Percentiles rank a stretch among this genome's conserved stretches.
Evolutionary conservation across 2,888 invertebrate species (phyloP).

Genomic region (Pseudanteris insignis): DNA sequence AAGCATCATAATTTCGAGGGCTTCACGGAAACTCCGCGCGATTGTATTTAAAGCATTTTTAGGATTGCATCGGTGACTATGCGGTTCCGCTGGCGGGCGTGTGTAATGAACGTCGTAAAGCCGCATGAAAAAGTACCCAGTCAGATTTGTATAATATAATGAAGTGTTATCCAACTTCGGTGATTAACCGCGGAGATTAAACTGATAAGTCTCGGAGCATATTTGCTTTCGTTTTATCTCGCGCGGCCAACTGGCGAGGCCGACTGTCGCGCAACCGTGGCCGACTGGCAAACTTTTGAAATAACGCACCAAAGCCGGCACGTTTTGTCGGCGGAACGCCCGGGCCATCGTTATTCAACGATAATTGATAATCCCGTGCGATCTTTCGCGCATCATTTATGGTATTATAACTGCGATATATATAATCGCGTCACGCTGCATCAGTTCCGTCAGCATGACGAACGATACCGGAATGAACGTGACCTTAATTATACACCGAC

Average conservation of each 20-base stretch:
- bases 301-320: too few species aligned
- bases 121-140: conserved; percentile 34
- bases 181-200: conserved; percentile 37
- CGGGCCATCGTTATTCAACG: too few species aligned
- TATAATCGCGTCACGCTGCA: too few species aligned
- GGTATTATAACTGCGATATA: too few species aligned
- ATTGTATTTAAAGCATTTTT: conserved; percentile 25
- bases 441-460: too few species aligned
- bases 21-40: conserved; percentile 27
- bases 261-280: too few species aligned
- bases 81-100: conserved; percentile 13
- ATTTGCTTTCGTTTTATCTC: conserved; percentile 42
- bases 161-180: conserved; percentile 43
- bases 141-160: conserved; percentile 35
- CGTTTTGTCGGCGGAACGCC: too few species aligned
- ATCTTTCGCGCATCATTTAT: too few species aligned
- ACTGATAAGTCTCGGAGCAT: conserved; percentile 40
- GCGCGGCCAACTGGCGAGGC: conserved; percentile 18
- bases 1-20: conserved; percentile 18
- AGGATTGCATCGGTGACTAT: conserved; percentile 7
- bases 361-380: too few species aligned
- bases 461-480: too few species aligned
- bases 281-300: too few species aligned
- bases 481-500: too few species aligned
- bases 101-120: conserved; percentile 34